phyloP scores from a whole-genome alignment of 2,113 vertebrate genomes.

The human region DNA sequence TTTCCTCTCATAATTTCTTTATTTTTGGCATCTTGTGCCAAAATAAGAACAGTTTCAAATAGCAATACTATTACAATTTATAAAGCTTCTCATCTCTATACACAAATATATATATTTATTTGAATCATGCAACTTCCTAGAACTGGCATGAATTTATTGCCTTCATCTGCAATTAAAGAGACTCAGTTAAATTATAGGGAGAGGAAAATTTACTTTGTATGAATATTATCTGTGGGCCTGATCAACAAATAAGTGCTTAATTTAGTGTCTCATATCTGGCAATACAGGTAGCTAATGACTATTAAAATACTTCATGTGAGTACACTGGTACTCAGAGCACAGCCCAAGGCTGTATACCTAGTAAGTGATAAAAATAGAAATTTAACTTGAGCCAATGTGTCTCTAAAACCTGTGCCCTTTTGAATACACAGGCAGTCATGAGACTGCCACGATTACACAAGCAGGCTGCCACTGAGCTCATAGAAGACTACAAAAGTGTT shows the following conservation, averaged over 20 bases:
- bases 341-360: background rate
- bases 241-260: background rate
- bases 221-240: background rate
- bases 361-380: background rate
- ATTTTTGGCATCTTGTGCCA: background rate
- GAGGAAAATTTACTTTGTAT: background rate
- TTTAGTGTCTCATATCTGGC: background rate
- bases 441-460: background rate
- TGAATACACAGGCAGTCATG: background rate
- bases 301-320: background rate
- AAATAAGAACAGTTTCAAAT: conserved; percentile 34
- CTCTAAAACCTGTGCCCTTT: background rate
- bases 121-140: background rate
- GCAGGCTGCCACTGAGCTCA: background rate
- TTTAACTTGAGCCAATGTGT: background rate
- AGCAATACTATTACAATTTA: background rate
- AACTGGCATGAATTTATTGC: background rate
- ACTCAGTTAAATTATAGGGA: background rate
- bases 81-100: background rate
- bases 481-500: background rate
- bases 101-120: background rate
- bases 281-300: background rate
- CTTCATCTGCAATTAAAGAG: background rate
- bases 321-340: background rate
- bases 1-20: background rate